Evolutionary conservation across 2,113 vertebrate genomes (phyloP).

Genomic region (Scatophagus argus): DNA sequence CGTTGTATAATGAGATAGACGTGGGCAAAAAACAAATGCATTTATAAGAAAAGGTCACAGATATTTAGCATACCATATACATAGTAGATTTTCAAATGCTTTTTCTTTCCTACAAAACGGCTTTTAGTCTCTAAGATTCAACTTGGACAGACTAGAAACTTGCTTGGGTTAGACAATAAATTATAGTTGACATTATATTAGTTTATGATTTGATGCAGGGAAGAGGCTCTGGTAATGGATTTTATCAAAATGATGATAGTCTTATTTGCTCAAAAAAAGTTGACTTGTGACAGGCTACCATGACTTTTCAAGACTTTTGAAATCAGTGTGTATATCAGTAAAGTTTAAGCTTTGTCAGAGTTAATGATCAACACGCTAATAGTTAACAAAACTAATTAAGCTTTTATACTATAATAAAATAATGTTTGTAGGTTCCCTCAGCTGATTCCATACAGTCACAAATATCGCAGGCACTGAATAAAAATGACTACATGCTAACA

Average conservation of each 20-base stretch:
- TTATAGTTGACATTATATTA: background rate
- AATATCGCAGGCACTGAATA: background rate
- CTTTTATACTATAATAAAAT: background rate
- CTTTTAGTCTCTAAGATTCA: background rate
- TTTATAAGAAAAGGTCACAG: slow-evolving; percentile 34
- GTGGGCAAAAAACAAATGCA: background rate
- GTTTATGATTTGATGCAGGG: background rate
- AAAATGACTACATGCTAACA: background rate
- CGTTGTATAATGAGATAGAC: slow-evolving; percentile 21
- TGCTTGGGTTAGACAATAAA: background rate
- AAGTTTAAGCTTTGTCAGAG: background rate
- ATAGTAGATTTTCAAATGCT: background rate
- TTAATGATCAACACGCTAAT: background rate
- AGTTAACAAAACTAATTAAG: background rate
- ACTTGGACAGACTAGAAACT: background rate
- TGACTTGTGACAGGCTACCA: too few species aligned
- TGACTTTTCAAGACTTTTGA: background rate
- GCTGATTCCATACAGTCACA: background rate
- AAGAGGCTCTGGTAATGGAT: background rate
- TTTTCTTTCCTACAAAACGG: background rate
- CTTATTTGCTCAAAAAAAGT: background rate
- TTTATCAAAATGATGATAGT: background rate
- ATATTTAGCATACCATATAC: background rate
- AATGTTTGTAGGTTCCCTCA: background rate
- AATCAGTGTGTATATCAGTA: background rate